Evolutionary conservation across 2,113 vertebrate species (phyloP).

Genomic region (Puntigrus tetrazona): DNA sequence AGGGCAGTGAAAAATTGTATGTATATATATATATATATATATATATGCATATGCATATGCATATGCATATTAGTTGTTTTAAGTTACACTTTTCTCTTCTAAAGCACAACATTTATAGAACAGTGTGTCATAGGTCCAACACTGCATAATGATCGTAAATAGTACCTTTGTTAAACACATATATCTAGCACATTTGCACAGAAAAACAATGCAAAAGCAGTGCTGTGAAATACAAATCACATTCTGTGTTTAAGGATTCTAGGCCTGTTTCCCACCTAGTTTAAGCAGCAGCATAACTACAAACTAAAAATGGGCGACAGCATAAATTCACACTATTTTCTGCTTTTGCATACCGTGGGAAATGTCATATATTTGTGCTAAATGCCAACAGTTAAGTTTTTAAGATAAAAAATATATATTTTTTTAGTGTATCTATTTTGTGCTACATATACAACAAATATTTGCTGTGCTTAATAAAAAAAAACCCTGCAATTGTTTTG

Average conservation of each 20-base stretch:
- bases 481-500: too few species aligned
- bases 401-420: too few species aligned
- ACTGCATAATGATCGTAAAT: background rate
- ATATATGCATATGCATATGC: too few species aligned
- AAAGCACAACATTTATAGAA: background rate
- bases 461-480: too few species aligned
- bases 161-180: background rate
- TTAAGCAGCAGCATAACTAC: background rate
- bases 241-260: background rate
- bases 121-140: background rate
- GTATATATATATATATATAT: too few species aligned
- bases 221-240: background rate
- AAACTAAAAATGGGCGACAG: background rate
- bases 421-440: too few species aligned
- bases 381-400: background rate
- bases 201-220: background rate
- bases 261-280: background rate
- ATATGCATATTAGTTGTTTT: too few species aligned
- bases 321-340: background rate
- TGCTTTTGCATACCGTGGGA: background rate
- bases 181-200: background rate
- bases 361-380: background rate
- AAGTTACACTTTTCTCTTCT: too few species aligned
- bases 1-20: too few species aligned
- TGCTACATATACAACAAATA: too few species aligned